These are phyloP conservation scores for Gyrodactylus salaris DNA, from an alignment of 1,140 invertebrate species.

Conservation along the genomic window DNA sequence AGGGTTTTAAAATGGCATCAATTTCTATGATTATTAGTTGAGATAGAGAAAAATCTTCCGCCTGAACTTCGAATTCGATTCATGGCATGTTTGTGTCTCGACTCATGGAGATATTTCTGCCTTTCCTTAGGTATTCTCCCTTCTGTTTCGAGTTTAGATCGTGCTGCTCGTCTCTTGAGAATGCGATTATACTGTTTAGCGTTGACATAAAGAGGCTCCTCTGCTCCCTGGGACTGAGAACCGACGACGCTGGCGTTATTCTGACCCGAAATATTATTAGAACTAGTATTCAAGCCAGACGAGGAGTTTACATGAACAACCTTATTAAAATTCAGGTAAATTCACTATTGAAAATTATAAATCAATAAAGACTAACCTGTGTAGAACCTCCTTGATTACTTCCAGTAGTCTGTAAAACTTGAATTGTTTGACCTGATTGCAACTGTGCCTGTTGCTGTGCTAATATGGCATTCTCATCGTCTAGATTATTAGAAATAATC, in stretches of 20 bases:
- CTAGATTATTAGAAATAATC: neutral
- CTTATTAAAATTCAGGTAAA: neutral
- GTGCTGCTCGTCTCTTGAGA: slow-evolving; percentile 17
- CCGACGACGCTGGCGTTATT: neutral
- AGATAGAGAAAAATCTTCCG: slow-evolving; percentile 35
- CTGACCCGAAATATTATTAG: neutral
- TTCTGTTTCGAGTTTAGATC: slow-evolving; percentile 17
- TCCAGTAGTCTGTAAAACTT: neutral
- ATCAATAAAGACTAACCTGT: neutral
- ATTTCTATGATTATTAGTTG: no score
- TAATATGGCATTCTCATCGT: neutral
- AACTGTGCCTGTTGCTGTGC: neutral
- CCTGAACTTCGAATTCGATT: slow-evolving; percentile 78
- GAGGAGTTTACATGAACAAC: neutral
- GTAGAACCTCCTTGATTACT: neutral
- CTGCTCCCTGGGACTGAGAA: slow-evolving; percentile 9
- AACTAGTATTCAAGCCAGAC: neutral
- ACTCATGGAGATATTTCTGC: slow-evolving; percentile 95
- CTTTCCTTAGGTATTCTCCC: slow-evolving; percentile 81
- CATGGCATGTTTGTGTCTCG: slow-evolving; percentile 78
- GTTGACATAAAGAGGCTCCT: slow-evolving; percentile 67
- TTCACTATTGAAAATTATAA: neutral
- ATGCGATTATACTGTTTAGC: slow-evolving; percentile 41
- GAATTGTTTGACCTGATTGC: neutral
- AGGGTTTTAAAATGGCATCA: no score